These are phyloP conservation scores for Pipa parva DNA, from an alignment of 2,113 vertebrate species.

Conservation along the genomic window DNA sequence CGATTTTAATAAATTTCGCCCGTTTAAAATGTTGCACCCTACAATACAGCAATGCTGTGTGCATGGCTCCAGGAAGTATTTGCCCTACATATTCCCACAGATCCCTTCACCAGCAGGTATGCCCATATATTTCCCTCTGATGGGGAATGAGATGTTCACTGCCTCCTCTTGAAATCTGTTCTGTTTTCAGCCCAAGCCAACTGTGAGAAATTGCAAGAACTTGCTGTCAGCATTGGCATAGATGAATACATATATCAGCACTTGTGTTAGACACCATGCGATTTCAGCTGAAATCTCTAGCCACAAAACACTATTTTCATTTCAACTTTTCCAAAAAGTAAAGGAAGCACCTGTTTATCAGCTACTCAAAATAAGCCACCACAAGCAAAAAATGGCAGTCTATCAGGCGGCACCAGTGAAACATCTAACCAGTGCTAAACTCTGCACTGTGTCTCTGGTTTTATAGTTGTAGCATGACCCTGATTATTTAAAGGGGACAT, in stretches of 20 bases:
- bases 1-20: too few species aligned
- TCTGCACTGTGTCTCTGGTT: not conserved
- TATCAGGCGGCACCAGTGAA: constrained; percentile 44
- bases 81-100: not conserved
- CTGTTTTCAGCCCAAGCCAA: constrained; percentile 42
- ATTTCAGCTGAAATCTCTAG: constrained; percentile 55
- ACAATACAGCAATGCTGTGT: too few species aligned
- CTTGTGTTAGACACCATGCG: constrained; percentile 33
- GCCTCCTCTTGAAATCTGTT: constrained; percentile 67
- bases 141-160: constrained; percentile 37
- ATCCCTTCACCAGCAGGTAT: constrained; percentile 1
- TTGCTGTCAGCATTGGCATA: constrained; percentile 54
- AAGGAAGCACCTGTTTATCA: constrained; percentile 66
- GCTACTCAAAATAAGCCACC: constrained; percentile 51
- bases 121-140: not conserved
- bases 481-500: not conserved
- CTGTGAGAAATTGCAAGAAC: constrained; percentile 45
- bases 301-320: constrained; percentile 34
- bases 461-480: not conserved
- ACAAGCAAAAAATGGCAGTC: not conserved
- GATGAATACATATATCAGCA: constrained; percentile 52
- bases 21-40: too few species aligned
- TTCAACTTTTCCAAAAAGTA: constrained; percentile 33
- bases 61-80: too few species aligned
- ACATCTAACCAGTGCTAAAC: constrained; percentile 3